These are phyloP conservation scores for Cygnus buccinator DNA, from an alignment of 2,113 vertebrate species.

Conservation along the genomic window DNA sequence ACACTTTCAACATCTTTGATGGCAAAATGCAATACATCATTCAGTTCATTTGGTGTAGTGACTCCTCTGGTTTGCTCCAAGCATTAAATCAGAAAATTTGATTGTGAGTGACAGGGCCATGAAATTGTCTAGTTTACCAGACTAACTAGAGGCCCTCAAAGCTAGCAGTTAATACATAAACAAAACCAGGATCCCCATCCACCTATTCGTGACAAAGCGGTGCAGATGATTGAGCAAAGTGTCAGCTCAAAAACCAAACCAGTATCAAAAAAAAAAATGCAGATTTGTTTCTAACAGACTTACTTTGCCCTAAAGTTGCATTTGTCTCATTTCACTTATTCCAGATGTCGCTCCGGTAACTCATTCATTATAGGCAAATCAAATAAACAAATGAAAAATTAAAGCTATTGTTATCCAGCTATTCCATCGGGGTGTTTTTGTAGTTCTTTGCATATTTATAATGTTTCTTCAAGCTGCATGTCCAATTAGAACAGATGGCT, in stretches of 20 bases:
- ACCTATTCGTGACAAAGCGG: background rate
- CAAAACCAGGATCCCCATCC: background rate
- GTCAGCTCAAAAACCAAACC: background rate
- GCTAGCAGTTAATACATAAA: background rate
- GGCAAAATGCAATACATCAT: background rate
- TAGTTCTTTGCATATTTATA: conserved; percentile 48
- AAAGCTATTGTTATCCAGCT: conserved; percentile 75
- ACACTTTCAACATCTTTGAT: background rate
- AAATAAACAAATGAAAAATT: conserved; percentile 83
- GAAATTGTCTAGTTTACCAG: background rate
- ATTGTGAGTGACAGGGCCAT: background rate
- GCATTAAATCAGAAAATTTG: background rate
- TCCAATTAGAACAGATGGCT: conserved; percentile 76
- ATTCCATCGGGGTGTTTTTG: background rate
- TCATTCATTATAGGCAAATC: conserved; percentile 67
- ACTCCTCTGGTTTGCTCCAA: background rate
- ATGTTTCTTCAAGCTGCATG: conserved; percentile 21
- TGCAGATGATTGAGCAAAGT: background rate
- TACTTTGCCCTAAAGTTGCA: background rate
- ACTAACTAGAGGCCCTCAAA: background rate
- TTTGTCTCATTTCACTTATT: conserved; percentile 22
- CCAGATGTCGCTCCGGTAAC: conserved; percentile 62
- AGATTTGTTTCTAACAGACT: background rate
- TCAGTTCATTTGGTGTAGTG: background rate
- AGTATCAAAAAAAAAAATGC: background rate